Evolutionary conservation across 2,888 invertebrate species (phyloP), one percentile per base, ranked within the genome.

Genomic region (Barypeithes pellucidus): DNA sequence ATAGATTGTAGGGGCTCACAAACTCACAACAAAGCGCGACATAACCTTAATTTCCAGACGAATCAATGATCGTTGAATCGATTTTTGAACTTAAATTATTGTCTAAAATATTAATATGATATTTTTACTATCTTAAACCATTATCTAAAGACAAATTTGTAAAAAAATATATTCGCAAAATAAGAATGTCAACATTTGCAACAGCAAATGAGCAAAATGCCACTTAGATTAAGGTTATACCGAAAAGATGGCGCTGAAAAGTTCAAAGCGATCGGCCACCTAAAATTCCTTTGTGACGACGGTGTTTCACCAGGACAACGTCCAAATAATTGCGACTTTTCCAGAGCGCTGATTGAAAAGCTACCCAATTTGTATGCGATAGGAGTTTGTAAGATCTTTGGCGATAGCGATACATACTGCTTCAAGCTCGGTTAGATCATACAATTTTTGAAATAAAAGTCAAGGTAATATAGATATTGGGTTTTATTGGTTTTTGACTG

Each of bases 401-500:
- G n/a, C n/a, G n/a, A n/a, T n/a, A n/a, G n/a, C n/a, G n/a, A n/a
- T n/a, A n/a, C n/a, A n/a, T n/a, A n/a, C n/a, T n/a, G n/a, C n/a
- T n/a, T n/a, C n/a, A n/a, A n/a, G n/a, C n/a, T n/a, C n/a, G 39
- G 9, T 12, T 12, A 2, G 39, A 39, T 24, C 5, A 24, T 24
- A n/a, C 24, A 24, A 4, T 39, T 39, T 39, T 41, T 50, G n/a
- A 20, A 65, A 65, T 18, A 50, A 45, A 68, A 68, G 33, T 39
- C 52, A 50, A 12, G 43, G n/a, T 47, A 50, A 72, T 61, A 70
- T 74, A 70, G 66, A 74, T 70, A 74, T 57, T 63, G 67, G 70
- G 80, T 82, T 84, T 84, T 83, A 84, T 84, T 84, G 82, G 82
- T 84, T 84, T 71, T 79, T 85, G 84, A 85, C 85, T 84, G 84